These are phyloP conservation scores for Masnerella sp. DNA, from an alignment of 2,888 invertebrate species.

Conservation along the genomic window DNA sequence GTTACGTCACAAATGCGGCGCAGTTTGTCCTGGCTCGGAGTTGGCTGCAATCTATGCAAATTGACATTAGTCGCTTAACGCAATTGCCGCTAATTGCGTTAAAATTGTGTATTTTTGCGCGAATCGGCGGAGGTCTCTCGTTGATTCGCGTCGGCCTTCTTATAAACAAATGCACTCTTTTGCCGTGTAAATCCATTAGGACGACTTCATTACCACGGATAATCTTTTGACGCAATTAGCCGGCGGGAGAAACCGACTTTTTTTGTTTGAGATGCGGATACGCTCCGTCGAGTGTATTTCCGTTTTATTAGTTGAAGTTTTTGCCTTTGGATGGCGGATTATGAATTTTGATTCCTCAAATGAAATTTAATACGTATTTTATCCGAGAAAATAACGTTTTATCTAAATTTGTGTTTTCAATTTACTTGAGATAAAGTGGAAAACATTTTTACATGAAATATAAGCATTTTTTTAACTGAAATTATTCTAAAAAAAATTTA, in stretches of 20 bases:
- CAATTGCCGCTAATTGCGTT: slow-evolving; percentile 33
- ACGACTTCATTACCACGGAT: slow-evolving; percentile 20
- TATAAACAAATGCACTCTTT: slow-evolving; percentile 30
- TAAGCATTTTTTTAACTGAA: too few species aligned
- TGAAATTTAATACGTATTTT: too few species aligned
- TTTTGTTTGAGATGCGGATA: slow-evolving; percentile 2
- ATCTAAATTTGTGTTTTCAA: too few species aligned
- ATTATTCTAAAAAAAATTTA: too few species aligned
- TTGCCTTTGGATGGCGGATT: too few species aligned
- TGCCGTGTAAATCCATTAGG: slow-evolving; percentile 23
- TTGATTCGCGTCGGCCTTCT: slow-evolving; percentile 34
- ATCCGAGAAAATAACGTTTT: too few species aligned
- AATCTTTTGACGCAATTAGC: slow-evolving; percentile 33
- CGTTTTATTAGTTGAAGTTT: neutral
- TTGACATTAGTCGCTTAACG: slow-evolving; percentile 47
- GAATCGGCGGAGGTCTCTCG: slow-evolving; percentile 10
- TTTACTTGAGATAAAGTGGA: too few species aligned
- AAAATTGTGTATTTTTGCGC: slow-evolving; percentile 42
- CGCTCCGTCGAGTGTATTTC: too few species aligned
- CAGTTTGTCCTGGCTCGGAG: slow-evolving; percentile 29
- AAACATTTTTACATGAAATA: too few species aligned
- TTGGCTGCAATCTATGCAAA: slow-evolving; percentile 47
- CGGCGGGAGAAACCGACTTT: slow-evolving; percentile 4
- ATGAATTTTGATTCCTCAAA: too few species aligned
- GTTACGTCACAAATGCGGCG: slow-evolving; percentile 39